Conservation (phyloP, 2,797 vertebrate genomes). For the Serranus cabrilla region DNA sequence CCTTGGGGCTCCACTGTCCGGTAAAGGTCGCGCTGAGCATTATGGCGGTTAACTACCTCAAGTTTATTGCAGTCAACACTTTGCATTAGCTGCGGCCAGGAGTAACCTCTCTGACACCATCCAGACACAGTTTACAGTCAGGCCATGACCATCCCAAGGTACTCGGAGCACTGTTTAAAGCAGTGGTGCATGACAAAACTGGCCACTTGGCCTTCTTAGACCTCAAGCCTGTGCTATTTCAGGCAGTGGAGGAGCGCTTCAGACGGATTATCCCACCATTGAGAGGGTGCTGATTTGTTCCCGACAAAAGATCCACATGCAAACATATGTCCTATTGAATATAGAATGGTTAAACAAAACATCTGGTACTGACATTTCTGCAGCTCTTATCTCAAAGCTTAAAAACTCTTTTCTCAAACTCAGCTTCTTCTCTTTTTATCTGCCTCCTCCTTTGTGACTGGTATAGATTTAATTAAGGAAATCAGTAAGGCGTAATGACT, state of each 20-base stretch:
- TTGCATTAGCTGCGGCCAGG: constrained; percentile 33
- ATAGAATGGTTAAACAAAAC: constrained; percentile 32
- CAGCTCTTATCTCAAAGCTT: constrained; percentile 54
- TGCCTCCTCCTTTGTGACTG: constrained; percentile 49
- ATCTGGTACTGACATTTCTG: constrained; percentile 23
- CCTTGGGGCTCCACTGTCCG: constrained; percentile 45
- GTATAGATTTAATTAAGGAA: constrained; percentile 71
- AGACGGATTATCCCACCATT: constrained; percentile 36
- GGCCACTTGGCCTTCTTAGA: constrained; percentile 58
- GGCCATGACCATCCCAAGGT: constrained; percentile 38
- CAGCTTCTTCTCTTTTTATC: constrained; percentile 60
- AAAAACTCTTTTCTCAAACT: constrained; percentile 50
- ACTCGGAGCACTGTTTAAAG: constrained; percentile 47
- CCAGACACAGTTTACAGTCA: constrained; percentile 48
- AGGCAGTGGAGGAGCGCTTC: constrained; percentile 8
- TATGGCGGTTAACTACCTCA: constrained; percentile 57
- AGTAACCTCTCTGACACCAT: constrained; percentile 56
- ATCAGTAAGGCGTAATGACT: constrained; percentile 61
- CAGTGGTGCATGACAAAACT: constrained; percentile 56
- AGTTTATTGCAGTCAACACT: constrained; percentile 60
- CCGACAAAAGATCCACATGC: constrained; percentile 19
- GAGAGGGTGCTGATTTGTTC: constrained; percentile 27
- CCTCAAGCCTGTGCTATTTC: constrained; percentile 58
- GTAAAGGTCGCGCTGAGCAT: constrained; percentile 62
- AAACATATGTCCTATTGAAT: constrained; percentile 38